Evolutionary conservation across 2,888 invertebrate genomes (phyloP), one percentile per base, ranked within the genome.

Genomic region (Cepaea hortensis): DNA sequence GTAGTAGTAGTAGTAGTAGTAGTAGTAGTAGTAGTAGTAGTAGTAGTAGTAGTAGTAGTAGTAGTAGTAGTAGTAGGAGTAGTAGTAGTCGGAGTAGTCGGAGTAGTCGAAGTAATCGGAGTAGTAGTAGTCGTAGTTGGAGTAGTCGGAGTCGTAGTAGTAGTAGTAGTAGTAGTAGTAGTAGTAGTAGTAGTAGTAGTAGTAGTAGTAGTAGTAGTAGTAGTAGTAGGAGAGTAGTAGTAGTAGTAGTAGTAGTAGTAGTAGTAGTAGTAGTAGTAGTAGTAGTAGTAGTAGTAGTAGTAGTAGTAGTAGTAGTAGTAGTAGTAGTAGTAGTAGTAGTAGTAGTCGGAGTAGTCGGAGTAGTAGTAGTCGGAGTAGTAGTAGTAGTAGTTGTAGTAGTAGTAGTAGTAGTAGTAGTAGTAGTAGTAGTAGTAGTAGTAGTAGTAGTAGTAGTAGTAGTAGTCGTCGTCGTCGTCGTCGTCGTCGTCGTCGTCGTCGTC

Each of bases 61-160:
- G 35, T 1, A 35, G 35, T 35, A 1, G 35, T 35, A 35, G 35
- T 35, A 35, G 11, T 15, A 15, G 61, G 65, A 48, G 48, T 79
- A 48, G 61, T 7, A 3, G 79, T 84, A 48, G 55, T 55, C 4
- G 55, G 4, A 55, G 55, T 55, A 55, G 55, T 55, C 4, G 55
- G 4, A 55, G 55, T 55, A 55, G 61, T 75, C 1, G 50, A n/a
- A 75, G 61, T 76, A 55, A 61, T 62, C 50, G 73, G 50, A 48
- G 84, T 84, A 75, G 84, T 80, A 80, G 80, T 80, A 80, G 80
- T 80, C 7, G 80, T 80, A 80, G 80, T 80, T 61, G 84, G 61
- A 13, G 76, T 75, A 84, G 62, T 76, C 61, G 65, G 11, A 15
- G 9, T 15, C 3, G 55, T 79, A 48, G 48, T 79, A 48, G 55